Conservation (phyloP, 2,888 invertebrate genomes). For the Bhutanitis thaidina region DNA sequence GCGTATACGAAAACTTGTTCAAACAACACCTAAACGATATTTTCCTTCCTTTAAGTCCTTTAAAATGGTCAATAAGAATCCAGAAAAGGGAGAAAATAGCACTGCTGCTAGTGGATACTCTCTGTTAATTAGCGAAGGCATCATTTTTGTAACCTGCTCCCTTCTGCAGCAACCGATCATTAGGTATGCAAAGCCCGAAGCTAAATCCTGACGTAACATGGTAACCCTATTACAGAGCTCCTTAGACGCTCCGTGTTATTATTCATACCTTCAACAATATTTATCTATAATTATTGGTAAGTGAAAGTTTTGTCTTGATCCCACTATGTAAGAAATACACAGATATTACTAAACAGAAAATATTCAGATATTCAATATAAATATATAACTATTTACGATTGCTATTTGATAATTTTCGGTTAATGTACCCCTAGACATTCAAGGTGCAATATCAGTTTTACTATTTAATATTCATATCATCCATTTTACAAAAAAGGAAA, state of each 20-base stretch:
- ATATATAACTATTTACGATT: no score
- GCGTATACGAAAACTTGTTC: constrained; percentile 6
- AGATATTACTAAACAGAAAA: no score
- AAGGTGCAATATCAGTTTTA: no score
- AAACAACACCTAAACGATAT: constrained; percentile 1
- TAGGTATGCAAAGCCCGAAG: constrained; percentile 15
- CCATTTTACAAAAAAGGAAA: no score
- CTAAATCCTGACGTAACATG: constrained; percentile 9
- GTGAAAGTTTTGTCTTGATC: neutral
- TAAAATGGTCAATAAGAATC: constrained; percentile 1
- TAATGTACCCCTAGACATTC: no score
- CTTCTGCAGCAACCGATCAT: constrained; percentile 6
- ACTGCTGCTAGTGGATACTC: constrained; percentile 5
- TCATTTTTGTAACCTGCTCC: constrained; percentile 17
- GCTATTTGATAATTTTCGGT: no score
- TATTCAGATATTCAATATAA: no score
- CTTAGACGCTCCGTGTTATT: constrained; percentile 14
- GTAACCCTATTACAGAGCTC: constrained; percentile 12
- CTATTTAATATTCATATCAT: no score
- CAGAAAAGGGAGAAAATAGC: neutral
- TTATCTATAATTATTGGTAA: neutral
- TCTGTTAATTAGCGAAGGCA: constrained; percentile 12
- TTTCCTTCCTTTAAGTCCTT: neutral
- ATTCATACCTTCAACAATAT: constrained; percentile 10
- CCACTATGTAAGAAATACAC: no score